Conservation (phyloP, 2,888 invertebrate species). For the Ernsta delagoae region DNA sequence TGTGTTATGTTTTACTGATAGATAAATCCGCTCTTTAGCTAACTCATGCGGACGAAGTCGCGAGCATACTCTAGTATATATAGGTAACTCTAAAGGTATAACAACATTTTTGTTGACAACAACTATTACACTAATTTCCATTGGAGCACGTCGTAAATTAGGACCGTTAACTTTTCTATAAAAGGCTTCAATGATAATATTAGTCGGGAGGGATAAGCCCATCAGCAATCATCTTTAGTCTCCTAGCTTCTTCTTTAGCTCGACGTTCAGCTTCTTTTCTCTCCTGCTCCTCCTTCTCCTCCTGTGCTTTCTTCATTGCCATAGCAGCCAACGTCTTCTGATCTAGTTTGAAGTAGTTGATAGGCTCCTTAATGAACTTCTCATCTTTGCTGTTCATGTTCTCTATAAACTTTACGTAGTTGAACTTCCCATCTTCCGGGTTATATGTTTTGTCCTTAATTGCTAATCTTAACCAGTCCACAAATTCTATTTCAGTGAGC, state of each 20-base stretch:
- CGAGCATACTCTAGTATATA: too few species aligned
- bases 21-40: too few species aligned
- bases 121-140: too few species aligned
- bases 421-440: slow-evolving; percentile 58
- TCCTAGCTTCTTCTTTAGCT: slow-evolving; percentile 67
- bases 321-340: slow-evolving; percentile 74
- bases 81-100: too few species aligned
- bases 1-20: too few species aligned
- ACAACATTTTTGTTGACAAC: too few species aligned
- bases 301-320: slow-evolving; percentile 70
- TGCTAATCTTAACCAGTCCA: slow-evolving; percentile 65
- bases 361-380: slow-evolving; percentile 67
- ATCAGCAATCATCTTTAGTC: slow-evolving; percentile 68
- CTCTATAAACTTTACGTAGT: slow-evolving; percentile 71
- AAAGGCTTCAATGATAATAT: too few species aligned
- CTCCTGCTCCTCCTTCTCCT: slow-evolving; percentile 65
- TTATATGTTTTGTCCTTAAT: slow-evolving; percentile 67
- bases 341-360: slow-evolving; percentile 77
- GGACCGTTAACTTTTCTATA: too few species aligned
- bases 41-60: too few species aligned
- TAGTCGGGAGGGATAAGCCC: slow-evolving; percentile 59
- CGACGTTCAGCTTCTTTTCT: slow-evolving; percentile 64
- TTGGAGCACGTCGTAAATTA: too few species aligned
- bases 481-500: slow-evolving; percentile 66
- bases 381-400: slow-evolving; percentile 72